Base-by-base conservation (phyloP, 2,797 vertebrate species). In the Muraenolepis orangiensis region DNA sequence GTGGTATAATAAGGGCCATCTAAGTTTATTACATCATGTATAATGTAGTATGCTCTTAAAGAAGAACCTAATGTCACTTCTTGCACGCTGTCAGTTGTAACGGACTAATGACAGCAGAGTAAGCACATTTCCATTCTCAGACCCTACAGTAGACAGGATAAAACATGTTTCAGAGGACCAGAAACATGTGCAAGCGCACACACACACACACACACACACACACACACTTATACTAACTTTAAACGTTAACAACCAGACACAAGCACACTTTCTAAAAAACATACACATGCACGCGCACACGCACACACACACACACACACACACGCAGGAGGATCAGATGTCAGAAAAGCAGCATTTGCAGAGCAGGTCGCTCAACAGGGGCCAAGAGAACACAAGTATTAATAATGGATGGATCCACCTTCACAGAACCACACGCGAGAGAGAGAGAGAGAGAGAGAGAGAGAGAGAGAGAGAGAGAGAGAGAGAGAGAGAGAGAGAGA, bases 361-460 rank as follows among this genome's bases (percentile, higher is more conserved):
- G 70, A 81, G 76, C 66, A 66, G 70, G 71, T 75, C 79, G 78
- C 80, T 77, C 81, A 82, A 81, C 74, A 81, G 70, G 77, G 87
- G 78, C 79, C 74, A 79, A 73, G 82, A 77, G 79, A 87, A 76
- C 74, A 78, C 83, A 76, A 80, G 78, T 72, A 87, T 91, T 86
- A 89, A 90, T 91, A 89, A 90, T 90, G 82, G 34, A 91, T 89
- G 68, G 81, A 57, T 46, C 83, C 74, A 80, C 78, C 78, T 83
- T 82, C 76, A 85, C 72, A 75, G 40, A 73, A n/a, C n/a, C 72
- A 74, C 42, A 80, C 73, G 26, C 23, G 3, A 31, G 70, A 40
- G 8, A 23, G 38, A 69, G 67, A 32, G 67, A 69, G 69, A 70
- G 31, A 70, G 16, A 34, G 16, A 69, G 31, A 23, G 6, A 69